These are phyloP conservation scores for Gadopsis bispinosus DNA, from an alignment of 2,797 vertebrate genomes.

Conservation along the genomic window DNA sequence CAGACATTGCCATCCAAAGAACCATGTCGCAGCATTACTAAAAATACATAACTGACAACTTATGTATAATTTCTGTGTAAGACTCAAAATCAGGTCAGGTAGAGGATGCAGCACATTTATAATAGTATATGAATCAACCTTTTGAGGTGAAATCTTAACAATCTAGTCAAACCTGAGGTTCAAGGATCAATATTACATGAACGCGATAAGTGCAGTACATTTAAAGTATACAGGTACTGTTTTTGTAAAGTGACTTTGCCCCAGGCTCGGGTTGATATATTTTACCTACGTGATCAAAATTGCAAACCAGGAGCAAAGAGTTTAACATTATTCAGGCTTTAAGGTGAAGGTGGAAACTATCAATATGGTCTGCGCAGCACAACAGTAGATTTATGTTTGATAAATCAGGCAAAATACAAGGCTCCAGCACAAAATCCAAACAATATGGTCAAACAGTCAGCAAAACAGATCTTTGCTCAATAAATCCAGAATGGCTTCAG, in stretches of 20 bases:
- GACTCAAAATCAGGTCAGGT: not conserved
- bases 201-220: not conserved
- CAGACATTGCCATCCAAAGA: not conserved
- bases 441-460: not conserved
- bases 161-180: not conserved
- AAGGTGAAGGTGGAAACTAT: conserved; percentile 25
- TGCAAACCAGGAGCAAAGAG: conserved; percentile 6
- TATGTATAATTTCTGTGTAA: not conserved
- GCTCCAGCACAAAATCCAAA: conserved; percentile 9
- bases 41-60: not conserved
- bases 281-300: conserved; percentile 19
- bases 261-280: conserved; percentile 20
- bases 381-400: conserved; percentile 21
- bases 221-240: conserved; percentile 11
- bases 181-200: conserved; percentile 14
- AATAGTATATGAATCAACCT: not conserved
- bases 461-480: conserved; percentile 3
- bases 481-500: conserved; percentile 8
- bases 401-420: conserved; percentile 26
- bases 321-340: conserved; percentile 23
- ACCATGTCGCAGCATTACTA: not conserved
- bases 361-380: conserved; percentile 6
- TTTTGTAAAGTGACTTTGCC: conserved; percentile 33
- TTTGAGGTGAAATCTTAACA: conserved; percentile 20
- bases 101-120: not conserved